These are phyloP conservation scores for Drosophila pseudoobscura DNA, from an alignment of 1,140 invertebrate species.

Conservation along the genomic window DNA sequence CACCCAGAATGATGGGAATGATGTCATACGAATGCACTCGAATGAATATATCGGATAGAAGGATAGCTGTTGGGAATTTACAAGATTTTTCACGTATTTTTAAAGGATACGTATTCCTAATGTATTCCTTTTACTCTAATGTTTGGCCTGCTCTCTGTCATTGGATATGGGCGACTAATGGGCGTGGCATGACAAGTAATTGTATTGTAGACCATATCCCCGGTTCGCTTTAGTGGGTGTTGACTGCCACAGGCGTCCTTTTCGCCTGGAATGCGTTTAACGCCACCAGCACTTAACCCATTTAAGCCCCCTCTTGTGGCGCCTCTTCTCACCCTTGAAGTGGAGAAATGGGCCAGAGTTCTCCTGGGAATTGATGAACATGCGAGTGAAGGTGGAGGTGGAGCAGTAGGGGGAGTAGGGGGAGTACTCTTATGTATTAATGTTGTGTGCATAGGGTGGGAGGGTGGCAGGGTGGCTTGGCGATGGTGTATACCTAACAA, in stretches of 20 bases:
- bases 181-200: constrained; percentile 30
- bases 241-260: constrained; percentile 16
- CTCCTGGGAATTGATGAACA: constrained; percentile 49
- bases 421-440: constrained; percentile 5
- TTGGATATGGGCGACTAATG: too few relatives aligned
- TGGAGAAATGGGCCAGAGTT: constrained; percentile 31
- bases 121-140: too few relatives aligned
- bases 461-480: not conserved
- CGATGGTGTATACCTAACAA: constrained; percentile 47
- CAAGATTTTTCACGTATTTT: not conserved
- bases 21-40: constrained; percentile 4
- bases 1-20: too few relatives aligned
- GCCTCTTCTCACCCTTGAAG: not conserved
- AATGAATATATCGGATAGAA: not conserved
- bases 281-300: constrained; percentile 44
- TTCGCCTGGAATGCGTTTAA: constrained; percentile 32
- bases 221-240: constrained; percentile 30
- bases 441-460: constrained; percentile 9
- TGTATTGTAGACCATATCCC: not conserved
- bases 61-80: not conserved
- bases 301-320: constrained; percentile 30
- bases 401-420: not conserved
- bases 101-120: too few relatives aligned
- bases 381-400: constrained; percentile 16
- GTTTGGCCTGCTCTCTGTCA: too few relatives aligned